Evolutionary conservation across 2,888 invertebrate species (phyloP).

Genomic region (Alloscopus bannaensis): DNA sequence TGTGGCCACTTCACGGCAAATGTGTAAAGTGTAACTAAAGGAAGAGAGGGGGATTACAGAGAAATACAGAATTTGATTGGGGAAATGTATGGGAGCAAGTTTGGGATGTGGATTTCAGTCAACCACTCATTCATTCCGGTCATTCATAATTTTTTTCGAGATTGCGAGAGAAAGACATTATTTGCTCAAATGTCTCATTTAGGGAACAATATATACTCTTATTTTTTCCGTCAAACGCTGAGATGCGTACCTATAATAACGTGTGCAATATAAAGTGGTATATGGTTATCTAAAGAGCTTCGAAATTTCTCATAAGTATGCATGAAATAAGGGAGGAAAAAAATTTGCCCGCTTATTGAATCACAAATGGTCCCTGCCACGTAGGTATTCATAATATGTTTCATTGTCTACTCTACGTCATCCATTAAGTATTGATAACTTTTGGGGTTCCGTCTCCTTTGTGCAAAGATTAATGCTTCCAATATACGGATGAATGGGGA

Average conservation of each 20-base stretch:
- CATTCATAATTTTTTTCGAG: background rate
- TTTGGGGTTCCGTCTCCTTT: background rate
- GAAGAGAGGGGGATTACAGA: no score
- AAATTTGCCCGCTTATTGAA: slow-evolving; percentile 30
- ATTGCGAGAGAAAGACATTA: no score
- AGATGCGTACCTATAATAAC: no score
- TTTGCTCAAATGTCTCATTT: slow-evolving; percentile 44
- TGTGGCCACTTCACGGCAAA: no score
- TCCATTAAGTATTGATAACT: slow-evolving; percentile 46
- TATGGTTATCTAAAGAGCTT: no score
- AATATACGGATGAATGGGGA: slow-evolving; percentile 14
- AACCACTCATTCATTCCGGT: slow-evolving; percentile 29
- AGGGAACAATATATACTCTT: slow-evolving; percentile 7
- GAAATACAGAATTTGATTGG: no score
- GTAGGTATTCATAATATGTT: slow-evolving; percentile 14
- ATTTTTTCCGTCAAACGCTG: no score
- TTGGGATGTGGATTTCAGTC: slow-evolving; percentile 1
- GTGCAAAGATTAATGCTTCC: slow-evolving; percentile 2
- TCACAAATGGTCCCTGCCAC: slow-evolving; percentile 38
- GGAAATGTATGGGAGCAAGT: no score
- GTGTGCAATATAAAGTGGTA: no score
- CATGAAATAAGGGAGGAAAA: slow-evolving; percentile 15
- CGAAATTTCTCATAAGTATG: slow-evolving; percentile 22
- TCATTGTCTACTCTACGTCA: background rate
- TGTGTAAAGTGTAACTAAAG: no score